Base-by-base conservation (phyloP, 2,113 vertebrate genomes). In the Thunnus maccoyii region DNA sequence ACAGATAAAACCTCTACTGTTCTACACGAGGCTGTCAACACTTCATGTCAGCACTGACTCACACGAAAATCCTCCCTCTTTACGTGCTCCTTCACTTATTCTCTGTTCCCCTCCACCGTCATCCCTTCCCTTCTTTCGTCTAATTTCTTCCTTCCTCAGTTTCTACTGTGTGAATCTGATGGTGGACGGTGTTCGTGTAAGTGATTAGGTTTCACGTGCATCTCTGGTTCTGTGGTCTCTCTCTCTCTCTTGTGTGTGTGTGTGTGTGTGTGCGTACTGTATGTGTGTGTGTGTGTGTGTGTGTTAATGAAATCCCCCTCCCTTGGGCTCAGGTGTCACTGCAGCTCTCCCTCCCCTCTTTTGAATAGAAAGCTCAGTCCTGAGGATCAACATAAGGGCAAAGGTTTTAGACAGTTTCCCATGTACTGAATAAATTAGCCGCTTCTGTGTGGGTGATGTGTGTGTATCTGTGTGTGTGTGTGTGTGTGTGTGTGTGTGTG, bases 1-100 rank as follows among this genome's bases (percentile, higher is more conserved):
- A 14, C 56, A 86, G 76, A 90, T 86, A 86, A 87, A 90, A 85
- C 81, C 76, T 79, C 83, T 27, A 79, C 81, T 92, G 88, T 92
- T 88, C 82, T 44, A 62, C 60, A 64, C 52, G 16, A 58, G 44
- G 15, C 86, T 83, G 81, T 86, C 78, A 73, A 68, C 84, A 58
- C 75, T 36, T 70, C 54, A 79, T 88, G 76, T 86, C 83, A 86
- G 72, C 73, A 2, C 78, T 25, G 70, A 46, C 16, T n/a, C 57
- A 44, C 36, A 58, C 62, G 72, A 72, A 74, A 74, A 56, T 72
- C 13, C 15, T 15, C 15, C 27, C 22, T 51, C 36, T 57, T 75
- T 64, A 7, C 50, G 10, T 16, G 27, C 12, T 22, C 48, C n/a
- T 25, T 32, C 74, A 41, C 8, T 41, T 41, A 41, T 41, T 17